Conservation (phyloP, 2,888 invertebrate genomes). For the Vesta saturnalis region DNA sequence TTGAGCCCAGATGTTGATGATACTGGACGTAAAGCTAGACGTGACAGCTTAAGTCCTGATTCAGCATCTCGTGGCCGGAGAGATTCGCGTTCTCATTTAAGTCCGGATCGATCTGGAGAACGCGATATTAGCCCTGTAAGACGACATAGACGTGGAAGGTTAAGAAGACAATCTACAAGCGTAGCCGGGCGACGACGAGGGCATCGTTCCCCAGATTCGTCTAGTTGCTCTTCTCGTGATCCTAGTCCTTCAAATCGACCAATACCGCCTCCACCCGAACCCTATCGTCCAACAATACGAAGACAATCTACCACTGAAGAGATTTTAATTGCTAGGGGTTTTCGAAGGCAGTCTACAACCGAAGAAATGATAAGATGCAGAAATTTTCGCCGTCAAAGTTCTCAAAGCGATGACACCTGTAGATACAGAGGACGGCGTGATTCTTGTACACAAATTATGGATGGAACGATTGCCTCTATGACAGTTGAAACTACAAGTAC, state of each 20-base stretch:
- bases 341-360: slow-evolving; percentile 88
- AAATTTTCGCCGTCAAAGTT: slow-evolving; percentile 90
- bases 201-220: slow-evolving; percentile 74
- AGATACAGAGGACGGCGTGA: slow-evolving; percentile 79
- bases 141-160: slow-evolving; percentile 73
- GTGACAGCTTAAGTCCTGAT: slow-evolving; percentile 91
- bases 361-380: slow-evolving; percentile 93
- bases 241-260: slow-evolving; percentile 81
- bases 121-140: slow-evolving; percentile 82
- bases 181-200: slow-evolving; percentile 68
- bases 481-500: slow-evolving; percentile 93
- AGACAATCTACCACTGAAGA: slow-evolving; percentile 93
- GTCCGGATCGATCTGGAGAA: slow-evolving; percentile 83
- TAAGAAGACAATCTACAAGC: slow-evolving; percentile 83
- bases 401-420: slow-evolving; percentile 85
- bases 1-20: slow-evolving; percentile 83
- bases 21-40: slow-evolving; percentile 75
- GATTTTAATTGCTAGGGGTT: slow-evolving; percentile 89
- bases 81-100: slow-evolving; percentile 81
- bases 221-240: slow-evolving; percentile 85
- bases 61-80: slow-evolving; percentile 80
- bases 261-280: slow-evolving; percentile 64
- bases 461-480: slow-evolving; percentile 92
- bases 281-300: slow-evolving; percentile 78
- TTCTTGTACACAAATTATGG: slow-evolving; percentile 89